These are phyloP conservation scores for Nymphalis c-album DNA, from an alignment of 2,888 invertebrate genomes.

Conservation along the genomic window DNA sequence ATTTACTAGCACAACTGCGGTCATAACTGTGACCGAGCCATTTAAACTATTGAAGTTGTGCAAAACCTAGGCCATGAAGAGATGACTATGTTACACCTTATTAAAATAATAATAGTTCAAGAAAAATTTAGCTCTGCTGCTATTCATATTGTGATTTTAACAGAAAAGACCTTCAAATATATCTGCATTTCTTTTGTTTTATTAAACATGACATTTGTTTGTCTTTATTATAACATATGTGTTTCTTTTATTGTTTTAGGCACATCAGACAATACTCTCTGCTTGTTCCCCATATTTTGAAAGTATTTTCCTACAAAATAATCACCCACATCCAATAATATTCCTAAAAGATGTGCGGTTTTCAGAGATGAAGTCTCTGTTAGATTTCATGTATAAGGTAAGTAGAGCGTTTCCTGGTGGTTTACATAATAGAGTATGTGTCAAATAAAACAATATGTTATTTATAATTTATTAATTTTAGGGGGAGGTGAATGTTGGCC, in stretches of 20 bases:
- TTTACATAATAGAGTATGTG: background rate
- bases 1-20: background rate
- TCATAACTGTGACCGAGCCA: slow-evolving; percentile 14
- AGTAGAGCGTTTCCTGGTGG: slow-evolving; percentile 29
- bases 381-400: slow-evolving; percentile 97
- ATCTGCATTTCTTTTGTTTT: slow-evolving; percentile 57
- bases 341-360: slow-evolving; percentile 95
- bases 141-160: slow-evolving; percentile 50
- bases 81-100: slow-evolving; percentile 53
- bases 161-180: slow-evolving; percentile 65
- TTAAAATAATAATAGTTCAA: slow-evolving; percentile 67
- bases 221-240: slow-evolving; percentile 62
- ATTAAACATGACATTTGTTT: slow-evolving; percentile 46
- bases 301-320: slow-evolving; percentile 93
- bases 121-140: slow-evolving; percentile 53
- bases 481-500: slow-evolving; percentile 94
- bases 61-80: slow-evolving; percentile 31
- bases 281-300: slow-evolving; percentile 97
- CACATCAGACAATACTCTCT: slow-evolving; percentile 95
- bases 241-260: slow-evolving; percentile 79
- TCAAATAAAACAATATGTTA: background rate
- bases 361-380: slow-evolving; percentile 92
- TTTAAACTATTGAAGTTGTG: slow-evolving; percentile 9
- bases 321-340: slow-evolving; percentile 95
- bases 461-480: slow-evolving; percentile 50